Conservation (phyloP, 2,797 vertebrate species). For the Oreonectes daqikongensis region DNA sequence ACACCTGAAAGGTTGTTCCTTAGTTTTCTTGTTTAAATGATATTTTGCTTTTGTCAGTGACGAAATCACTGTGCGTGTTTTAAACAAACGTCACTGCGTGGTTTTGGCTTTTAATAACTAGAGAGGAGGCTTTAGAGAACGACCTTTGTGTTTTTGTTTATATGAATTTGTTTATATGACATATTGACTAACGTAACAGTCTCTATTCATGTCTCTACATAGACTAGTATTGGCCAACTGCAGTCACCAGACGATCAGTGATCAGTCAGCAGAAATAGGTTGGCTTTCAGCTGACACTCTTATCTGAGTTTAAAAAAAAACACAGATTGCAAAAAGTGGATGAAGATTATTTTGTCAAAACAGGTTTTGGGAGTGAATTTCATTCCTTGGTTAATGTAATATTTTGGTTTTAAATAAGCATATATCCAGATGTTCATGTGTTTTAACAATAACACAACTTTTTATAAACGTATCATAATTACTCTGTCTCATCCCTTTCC, state of each 20-base stretch:
- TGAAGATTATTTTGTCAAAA: not conserved
- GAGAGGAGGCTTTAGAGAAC: not conserved
- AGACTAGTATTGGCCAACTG: conserved; percentile 30
- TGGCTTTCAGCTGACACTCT: not conserved
- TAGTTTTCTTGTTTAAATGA: not conserved
- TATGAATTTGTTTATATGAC: not conserved
- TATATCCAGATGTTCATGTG: not conserved
- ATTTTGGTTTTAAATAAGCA: too few species aligned
- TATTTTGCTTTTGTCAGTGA: not conserved
- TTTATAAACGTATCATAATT: not conserved
- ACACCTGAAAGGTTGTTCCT: not conserved
- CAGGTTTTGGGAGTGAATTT: not conserved
- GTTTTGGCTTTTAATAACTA: not conserved
- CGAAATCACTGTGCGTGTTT: not conserved
- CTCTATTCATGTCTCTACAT: not conserved
- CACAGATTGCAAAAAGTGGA: not conserved
- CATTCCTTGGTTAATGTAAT: not conserved
- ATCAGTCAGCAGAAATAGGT: conserved; percentile 15
- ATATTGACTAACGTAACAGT: conserved; percentile 21
- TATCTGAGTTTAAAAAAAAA: not conserved
- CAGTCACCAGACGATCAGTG: conserved; percentile 10
- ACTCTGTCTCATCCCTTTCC: not conserved
- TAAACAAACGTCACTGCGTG: not conserved
- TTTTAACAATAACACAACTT: not conserved
- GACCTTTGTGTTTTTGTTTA: not conserved